Evolutionary conservation across 2,797 vertebrate species (phyloP).

Genomic region (Parotocinclus haroldoi): DNA sequence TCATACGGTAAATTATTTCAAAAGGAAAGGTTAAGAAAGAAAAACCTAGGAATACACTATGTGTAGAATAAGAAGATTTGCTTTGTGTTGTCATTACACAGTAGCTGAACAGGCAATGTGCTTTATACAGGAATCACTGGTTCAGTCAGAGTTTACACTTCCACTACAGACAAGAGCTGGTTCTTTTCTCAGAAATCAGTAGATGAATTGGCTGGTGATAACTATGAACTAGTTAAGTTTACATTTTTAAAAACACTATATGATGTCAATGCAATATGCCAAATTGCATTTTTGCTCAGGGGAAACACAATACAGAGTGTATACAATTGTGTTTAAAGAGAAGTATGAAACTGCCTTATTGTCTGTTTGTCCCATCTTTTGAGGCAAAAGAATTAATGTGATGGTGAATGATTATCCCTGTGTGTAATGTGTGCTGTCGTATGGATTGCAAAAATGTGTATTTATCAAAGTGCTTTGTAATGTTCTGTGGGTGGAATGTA

Average conservation of each 20-base stretch:
- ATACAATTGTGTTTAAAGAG: background rate
- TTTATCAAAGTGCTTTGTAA: conserved; percentile 48
- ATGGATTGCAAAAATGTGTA: conserved; percentile 40
- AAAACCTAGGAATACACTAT: no score
- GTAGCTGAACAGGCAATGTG: conserved; percentile 5
- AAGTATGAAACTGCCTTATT: conserved; percentile 15
- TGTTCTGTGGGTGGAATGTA: conserved; percentile 38
- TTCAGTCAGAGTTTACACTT: conserved; percentile 27
- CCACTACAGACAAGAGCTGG: conserved; percentile 18
- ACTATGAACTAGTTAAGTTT: conserved; percentile 44
- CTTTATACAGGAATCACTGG: conserved; percentile 21
- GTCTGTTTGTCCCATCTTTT: conserved; percentile 16
- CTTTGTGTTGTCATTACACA: background rate
- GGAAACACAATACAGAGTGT: conserved; percentile 9
- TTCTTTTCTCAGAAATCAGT: conserved; percentile 31
- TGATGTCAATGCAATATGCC: conserved; percentile 12
- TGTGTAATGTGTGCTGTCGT: conserved; percentile 32
- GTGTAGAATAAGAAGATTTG: no score
- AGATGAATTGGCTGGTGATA: conserved; percentile 1
- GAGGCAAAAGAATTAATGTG: conserved; percentile 10
- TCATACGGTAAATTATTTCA: conserved; percentile 7
- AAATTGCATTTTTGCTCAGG: conserved; percentile 30
- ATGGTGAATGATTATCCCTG: conserved; percentile 27
- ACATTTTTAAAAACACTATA: conserved; percentile 16
- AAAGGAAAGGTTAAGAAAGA: conserved; percentile 2